Evolutionary conservation across 2,113 vertebrate species (phyloP), one percentile per base, ranked within the genome.

Genomic region (Lipotes vexillifer): DNA sequence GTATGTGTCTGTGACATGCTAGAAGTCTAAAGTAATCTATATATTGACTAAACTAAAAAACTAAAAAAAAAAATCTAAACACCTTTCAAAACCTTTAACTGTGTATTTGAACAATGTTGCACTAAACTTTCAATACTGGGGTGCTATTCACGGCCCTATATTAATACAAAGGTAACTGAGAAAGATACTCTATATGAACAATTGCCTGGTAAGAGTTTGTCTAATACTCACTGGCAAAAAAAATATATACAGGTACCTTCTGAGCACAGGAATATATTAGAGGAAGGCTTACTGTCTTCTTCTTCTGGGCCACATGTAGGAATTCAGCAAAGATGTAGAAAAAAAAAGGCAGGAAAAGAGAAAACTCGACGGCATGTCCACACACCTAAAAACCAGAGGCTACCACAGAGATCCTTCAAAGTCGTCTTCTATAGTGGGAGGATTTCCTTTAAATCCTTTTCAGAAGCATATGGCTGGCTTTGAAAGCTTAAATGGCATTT

Each of bases 401-500:
- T 84, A 55, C 88, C 20, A 65, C 82, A 84, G 91, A 66, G 49
- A 75, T 81, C 29, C 89, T 95, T 94, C 69, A 69, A 91, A 96
- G 89, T 93, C 11, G 23, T 90, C 93, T 96, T 97, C 90, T 96
- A 71, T 88, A 93, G 96, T 80, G 84, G 95, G 96, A 94, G 96
- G 96, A 94, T 96, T 98, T 98, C 86, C 97, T 96, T 97, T 97
- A 90, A 97, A 96, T 97, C 97, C 97, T 93, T 98, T 98, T 98
- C 98, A 99, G 98, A 98, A 98, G 97, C 98, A 98, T 98, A 98
- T 97, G 98, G 98, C 98, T 98, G 97, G 97, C 98, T 98, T 98
- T 98, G 98, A 99, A 98, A 98, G 97, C 98, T 98, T 98, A 99
- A 99, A 98, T 98, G 98, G 98, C 98, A 98, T 99, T 98, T 97